A percentile compares a stretch with the other conserved stretches of the same genome.
Conservation (phyloP, 2,113 vertebrate species). For the Saccopteryx leptura region DNA sequence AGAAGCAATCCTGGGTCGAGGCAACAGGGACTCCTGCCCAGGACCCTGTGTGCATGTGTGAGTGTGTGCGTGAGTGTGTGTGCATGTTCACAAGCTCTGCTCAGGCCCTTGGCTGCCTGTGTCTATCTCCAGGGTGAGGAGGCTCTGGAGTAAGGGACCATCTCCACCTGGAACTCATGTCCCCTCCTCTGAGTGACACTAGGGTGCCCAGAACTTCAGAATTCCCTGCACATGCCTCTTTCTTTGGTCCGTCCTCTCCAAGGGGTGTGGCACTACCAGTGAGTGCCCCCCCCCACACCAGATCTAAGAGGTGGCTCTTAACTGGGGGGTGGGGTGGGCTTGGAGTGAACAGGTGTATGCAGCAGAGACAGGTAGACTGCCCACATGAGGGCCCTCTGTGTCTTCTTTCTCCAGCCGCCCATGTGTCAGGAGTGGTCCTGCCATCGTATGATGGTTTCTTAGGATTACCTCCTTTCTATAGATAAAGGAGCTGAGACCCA, state of each 20-base stretch:
- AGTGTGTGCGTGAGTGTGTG: neutral
- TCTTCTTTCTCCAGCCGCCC: neutral
- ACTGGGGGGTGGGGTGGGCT: neutral
- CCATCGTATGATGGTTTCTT: neutral
- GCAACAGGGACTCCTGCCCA: neutral
- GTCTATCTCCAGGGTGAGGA: neutral
- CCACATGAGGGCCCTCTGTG: accelerated
- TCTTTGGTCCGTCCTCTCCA: neutral
- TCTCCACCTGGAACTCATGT: neutral
- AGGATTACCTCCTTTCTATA: neutral
- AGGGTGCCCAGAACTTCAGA: neutral
- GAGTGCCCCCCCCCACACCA: neutral
- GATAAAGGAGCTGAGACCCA: neutral
- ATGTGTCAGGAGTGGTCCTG: neutral
- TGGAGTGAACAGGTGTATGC: neutral
- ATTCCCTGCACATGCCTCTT: neutral
- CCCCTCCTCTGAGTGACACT: neutral
- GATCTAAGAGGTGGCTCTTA: neutral
- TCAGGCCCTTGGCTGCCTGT: neutral
- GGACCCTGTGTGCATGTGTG: accelerated
- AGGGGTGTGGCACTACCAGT: neutral
- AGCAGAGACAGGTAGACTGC: too few relatives aligned
- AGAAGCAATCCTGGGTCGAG: neutral
- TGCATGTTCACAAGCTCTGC: accelerated
- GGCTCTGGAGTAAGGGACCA: neutral